Evolutionary conservation across 2,797 vertebrate genomes (phyloP), one percentile per base, ranked within the genome.

Genomic region (Ispidina picta): DNA sequence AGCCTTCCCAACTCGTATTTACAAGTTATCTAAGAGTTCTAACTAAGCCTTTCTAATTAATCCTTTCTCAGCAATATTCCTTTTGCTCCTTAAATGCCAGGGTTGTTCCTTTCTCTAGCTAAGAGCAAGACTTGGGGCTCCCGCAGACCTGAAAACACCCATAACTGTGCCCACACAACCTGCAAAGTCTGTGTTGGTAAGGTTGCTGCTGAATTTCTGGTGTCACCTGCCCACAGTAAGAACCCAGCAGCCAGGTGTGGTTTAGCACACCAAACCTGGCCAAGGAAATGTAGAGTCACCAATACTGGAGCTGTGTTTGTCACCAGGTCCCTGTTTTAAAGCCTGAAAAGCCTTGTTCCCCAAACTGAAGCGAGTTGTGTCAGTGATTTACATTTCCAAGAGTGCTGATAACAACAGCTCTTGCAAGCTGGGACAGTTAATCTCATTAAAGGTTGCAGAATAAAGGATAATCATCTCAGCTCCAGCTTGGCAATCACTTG

Each of bases 381-480:
- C 75, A 55, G 51, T 52, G 25, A 64, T 72, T 59, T 83, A 49
- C 22, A 5, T 62, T 72, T 94, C 74, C 81, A 63, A 56, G 75
- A 79, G 58, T 3, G 4, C 14, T 69, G 54, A 12, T 65, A 70
- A 29, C 71, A 79, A 65, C 49, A 84, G 39, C 55, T 80, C 56
- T 70, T 69, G 54, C 78, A 90, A 79, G 65, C 39, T 86, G 46
- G 66, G 86, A 31, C n/a, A 65, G 76, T 74, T 88, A 70, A 88
- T 93, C 93, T 77, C 75, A 91, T 91, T 93, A 87, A 88, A 88
- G 58, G 80, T 63, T 85, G 48, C 54, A 83, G 69, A 92, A 83
- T 77, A 92, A 85, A 86, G 75, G 83, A 77, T 88, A 89, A 91
- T 91, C 29, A 84, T 86, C 89, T 93, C 85, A 74, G 51, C 69